Base-by-base conservation (phyloP, 2,113 vertebrate species). In the human (Homo sapiens) region DNA sequence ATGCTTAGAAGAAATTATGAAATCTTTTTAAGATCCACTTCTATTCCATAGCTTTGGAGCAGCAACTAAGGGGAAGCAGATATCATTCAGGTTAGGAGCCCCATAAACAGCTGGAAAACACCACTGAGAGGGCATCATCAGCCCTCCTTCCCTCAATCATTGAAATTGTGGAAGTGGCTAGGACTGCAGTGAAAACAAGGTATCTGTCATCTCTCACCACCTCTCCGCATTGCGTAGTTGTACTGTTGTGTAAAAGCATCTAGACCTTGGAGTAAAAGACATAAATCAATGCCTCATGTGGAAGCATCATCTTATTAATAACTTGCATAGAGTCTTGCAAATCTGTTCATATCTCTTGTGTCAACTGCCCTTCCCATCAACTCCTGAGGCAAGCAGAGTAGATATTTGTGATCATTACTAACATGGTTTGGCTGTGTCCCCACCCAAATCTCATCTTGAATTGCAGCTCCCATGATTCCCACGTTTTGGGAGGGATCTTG, bases 101-200 rank as follows among this genome's bases (percentile, higher is more conserved):
- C 30, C 3, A 22, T 17, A 40, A 48, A 17, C 8, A 68, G 16
- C 57, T 40, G 48, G n/a, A 11, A 64, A 72, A 50, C 10, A 32
- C 18, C 0, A 4, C 43, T 8, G 2, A 35, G 35, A 50, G 25
- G 89, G 18, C 50, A 14, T 48, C 14, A 85, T n/a, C 18, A 68
- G 25, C 25, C 38, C 2, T 30, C 22, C 30, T 8, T 30, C 18
- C 1, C 1, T 72, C 17, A 23, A 3, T 3, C 3, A 35, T 12
- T 38, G 85, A 17, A 66, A n/a, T 18, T 35, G 40, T 59, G 73
- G 27, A 25, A 87, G 17, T 22, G 17, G 40, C 6, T 10, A 12
- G 18, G 55, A 25, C 10, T 50, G 30, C 9, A 35, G 17, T n/a
- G 13, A 75, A 64, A 43, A 61, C 14, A 72, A 72, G 27, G 27